Percentiles rank a stretch among this genome's conserved stretches.
Evolutionary conservation across 2,888 invertebrate species (phyloP).

Genomic region (Laspeyria flexula): DNA sequence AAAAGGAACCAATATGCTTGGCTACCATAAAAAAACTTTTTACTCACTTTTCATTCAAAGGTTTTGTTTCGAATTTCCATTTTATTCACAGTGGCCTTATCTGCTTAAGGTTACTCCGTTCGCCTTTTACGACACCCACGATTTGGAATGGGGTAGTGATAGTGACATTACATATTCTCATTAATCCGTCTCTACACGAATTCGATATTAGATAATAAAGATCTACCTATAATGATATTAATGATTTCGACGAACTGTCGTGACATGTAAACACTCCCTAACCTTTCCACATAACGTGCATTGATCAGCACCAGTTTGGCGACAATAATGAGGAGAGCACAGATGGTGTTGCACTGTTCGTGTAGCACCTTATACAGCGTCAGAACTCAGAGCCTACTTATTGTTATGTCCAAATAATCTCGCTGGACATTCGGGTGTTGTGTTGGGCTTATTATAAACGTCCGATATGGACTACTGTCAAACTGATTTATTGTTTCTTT

Average conservation of each 20-base stretch:
- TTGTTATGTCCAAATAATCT: conserved; percentile 22
- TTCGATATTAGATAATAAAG: too few relatives aligned
- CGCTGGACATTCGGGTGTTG: not conserved
- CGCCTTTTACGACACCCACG: too few relatives aligned
- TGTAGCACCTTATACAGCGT: conserved; percentile 34
- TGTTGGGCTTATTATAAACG: not conserved
- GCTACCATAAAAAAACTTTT: too few relatives aligned
- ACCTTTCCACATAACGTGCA: conserved; percentile 16
- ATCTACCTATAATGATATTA: too few relatives aligned
- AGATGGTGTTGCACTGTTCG: conserved; percentile 34
- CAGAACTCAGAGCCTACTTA: conserved; percentile 17
- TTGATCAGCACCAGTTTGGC: conserved; percentile 48
- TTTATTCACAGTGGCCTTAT: too few relatives aligned
- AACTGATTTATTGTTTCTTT: not conserved
- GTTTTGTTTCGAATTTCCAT: too few relatives aligned
- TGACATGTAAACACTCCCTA: conserved; percentile 28
- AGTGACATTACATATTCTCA: too few relatives aligned
- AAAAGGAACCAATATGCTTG: too few relatives aligned
- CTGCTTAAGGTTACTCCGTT: too few relatives aligned
- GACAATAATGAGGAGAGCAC: conserved; percentile 41
- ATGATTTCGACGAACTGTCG: conserved; percentile 13
- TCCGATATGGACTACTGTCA: not conserved
- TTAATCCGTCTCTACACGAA: too few relatives aligned
- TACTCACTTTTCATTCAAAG: too few relatives aligned
- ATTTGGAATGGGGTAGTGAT: too few relatives aligned